These are phyloP conservation scores for Caenorhabditis panamensis DNA, from an alignment of 2,888 invertebrate genomes.

Conservation along the genomic window DNA sequence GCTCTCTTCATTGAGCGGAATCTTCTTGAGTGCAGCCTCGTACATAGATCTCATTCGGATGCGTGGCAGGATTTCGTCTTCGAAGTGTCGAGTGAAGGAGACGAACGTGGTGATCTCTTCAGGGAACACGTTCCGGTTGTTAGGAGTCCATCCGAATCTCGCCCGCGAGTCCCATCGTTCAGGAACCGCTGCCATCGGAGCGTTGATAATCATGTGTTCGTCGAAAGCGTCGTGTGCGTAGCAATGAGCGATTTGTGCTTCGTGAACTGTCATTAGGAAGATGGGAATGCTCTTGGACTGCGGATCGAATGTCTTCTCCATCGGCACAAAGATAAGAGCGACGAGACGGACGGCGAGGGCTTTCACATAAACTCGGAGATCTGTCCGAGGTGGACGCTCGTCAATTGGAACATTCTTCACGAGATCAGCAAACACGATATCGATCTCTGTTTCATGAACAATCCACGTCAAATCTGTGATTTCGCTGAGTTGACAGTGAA, in stretches of 20 bases:
- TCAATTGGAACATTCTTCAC: slow-evolving; percentile 20
- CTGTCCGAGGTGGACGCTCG: background rate
- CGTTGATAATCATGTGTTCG: slow-evolving; percentile 25
- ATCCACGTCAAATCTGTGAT: slow-evolving; percentile 48
- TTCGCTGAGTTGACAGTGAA: slow-evolving; percentile 44
- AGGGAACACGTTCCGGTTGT: slow-evolving; percentile 41
- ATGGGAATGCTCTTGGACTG: slow-evolving; percentile 37
- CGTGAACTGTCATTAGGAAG: slow-evolving; percentile 35
- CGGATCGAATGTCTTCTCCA: slow-evolving; percentile 10
- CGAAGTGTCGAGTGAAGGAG: slow-evolving; percentile 29
- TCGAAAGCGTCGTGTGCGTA: slow-evolving; percentile 24
- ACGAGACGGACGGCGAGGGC: slow-evolving; percentile 24
- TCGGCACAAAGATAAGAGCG: slow-evolving; percentile 42
- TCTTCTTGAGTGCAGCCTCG: slow-evolving; percentile 43
- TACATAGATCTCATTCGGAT: slow-evolving; percentile 47
- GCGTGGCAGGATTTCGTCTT: slow-evolving; percentile 32
- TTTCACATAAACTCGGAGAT: slow-evolving; percentile 42
- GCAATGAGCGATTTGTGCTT: slow-evolving; percentile 56
- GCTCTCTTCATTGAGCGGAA: slow-evolving; percentile 44
- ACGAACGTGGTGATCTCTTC: slow-evolving; percentile 31
- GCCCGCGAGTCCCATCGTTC: slow-evolving; percentile 42
- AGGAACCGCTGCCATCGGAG: slow-evolving; percentile 14
- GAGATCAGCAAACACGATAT: slow-evolving; percentile 24
- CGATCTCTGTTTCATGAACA: slow-evolving; percentile 26
- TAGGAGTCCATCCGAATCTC: slow-evolving; percentile 48